These are phyloP conservation scores for Aplodontia rufa DNA, from an alignment of 2,113 vertebrate genomes.

Conservation along the genomic window DNA sequence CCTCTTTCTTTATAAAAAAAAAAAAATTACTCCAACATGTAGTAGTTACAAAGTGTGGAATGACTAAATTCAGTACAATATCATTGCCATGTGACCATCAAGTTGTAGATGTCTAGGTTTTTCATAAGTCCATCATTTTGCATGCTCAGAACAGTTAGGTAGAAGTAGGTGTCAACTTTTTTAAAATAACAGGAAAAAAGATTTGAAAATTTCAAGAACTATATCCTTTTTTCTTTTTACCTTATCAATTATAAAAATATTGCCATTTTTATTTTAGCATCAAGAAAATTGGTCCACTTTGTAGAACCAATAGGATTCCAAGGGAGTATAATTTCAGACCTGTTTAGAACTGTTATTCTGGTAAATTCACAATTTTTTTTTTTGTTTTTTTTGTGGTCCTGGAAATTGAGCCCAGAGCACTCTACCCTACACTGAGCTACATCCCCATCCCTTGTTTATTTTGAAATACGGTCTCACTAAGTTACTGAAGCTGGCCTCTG, in stretches of 20 bases:
- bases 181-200: neutral
- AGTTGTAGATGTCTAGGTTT: neutral
- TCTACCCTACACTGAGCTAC: neutral
- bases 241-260: conserved; percentile 4
- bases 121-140: neutral
- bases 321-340: conserved; percentile 3
- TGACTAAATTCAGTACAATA: neutral
- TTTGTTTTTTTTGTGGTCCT: neutral
- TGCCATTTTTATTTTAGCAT: neutral
- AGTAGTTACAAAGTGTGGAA: neutral
- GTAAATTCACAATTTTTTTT: neutral
- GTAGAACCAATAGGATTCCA: neutral
- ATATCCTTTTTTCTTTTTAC: neutral
- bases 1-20: no score
- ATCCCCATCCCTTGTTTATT: neutral
- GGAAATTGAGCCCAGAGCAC: neutral
- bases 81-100: neutral
- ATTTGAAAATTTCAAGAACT: conserved; percentile 4
- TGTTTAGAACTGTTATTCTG: neutral
- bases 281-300: neutral
- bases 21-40: no score
- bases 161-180: neutral
- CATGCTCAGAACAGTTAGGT: neutral
- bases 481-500: neutral
- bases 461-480: neutral